A percentile compares a stretch with the other conserved stretches of the same genome.
Evolutionary conservation across 2,888 invertebrate genomes (phyloP).

Genomic region (Shargacucullia verbasci): DNA sequence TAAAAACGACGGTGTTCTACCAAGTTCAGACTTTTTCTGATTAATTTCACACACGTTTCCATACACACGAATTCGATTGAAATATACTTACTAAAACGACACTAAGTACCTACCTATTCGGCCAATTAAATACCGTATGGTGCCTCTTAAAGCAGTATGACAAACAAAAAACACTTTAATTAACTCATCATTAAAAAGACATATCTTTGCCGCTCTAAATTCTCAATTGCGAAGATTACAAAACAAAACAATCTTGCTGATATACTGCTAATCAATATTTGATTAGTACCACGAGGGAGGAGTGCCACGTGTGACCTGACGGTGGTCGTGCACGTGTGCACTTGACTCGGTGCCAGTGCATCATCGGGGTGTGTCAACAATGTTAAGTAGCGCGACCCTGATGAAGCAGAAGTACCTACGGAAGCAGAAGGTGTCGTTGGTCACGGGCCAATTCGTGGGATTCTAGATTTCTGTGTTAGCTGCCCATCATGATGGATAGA

Average conservation of each 20-base stretch:
- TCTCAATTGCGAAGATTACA: constrained; percentile 30
- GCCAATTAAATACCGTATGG: constrained; percentile 6
- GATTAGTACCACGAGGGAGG: constrained; percentile 24
- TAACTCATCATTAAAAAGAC: constrained; percentile 1
- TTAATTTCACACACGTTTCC: too few relatives aligned
- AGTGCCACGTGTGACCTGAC: constrained; percentile 6
- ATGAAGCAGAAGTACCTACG: constrained; percentile 15
- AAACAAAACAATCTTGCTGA: constrained; percentile 45
- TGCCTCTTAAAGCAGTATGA: not conserved
- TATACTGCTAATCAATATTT: constrained; percentile 32
- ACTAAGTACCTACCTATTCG: too few relatives aligned
- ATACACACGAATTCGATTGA: too few relatives aligned
- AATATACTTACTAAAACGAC: too few relatives aligned
- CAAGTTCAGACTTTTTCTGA: too few relatives aligned
- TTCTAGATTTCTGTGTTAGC: too few relatives aligned
- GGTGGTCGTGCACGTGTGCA: constrained; percentile 25
- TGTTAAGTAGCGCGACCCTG: constrained; percentile 36
- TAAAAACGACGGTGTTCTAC: too few relatives aligned
- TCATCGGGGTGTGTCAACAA: constrained; percentile 4
- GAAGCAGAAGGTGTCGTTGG: constrained; percentile 21
- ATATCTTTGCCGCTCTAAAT: not conserved
- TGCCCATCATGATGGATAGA: not conserved
- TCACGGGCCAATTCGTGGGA: constrained; percentile 12
- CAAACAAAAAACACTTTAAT: constrained; percentile 41
- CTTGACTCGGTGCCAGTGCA: constrained; percentile 49